Evolutionary conservation across 1,140 invertebrate genomes (phyloP).

Genomic region (Reticulitermes speratus): DNA sequence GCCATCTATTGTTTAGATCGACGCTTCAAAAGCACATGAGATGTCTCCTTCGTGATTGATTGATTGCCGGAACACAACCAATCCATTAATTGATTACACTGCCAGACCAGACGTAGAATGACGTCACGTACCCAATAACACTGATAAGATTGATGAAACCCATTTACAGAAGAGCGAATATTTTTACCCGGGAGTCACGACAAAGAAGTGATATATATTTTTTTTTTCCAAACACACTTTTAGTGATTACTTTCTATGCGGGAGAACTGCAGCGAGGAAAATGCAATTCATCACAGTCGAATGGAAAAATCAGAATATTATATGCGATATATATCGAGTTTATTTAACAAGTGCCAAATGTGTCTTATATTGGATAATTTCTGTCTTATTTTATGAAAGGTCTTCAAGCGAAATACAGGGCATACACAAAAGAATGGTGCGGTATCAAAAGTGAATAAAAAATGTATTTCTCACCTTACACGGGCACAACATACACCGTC

Average conservation of each 20-base stretch:
- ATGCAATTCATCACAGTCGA: not conserved
- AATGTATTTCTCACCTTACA: too few species aligned
- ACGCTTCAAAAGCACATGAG: slow-evolving; percentile 4
- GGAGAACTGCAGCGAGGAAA: not conserved
- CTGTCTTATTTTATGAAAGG: too few species aligned
- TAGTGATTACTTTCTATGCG: not conserved
- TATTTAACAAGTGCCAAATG: too few species aligned
- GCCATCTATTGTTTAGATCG: not conserved
- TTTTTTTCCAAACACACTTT: not conserved
- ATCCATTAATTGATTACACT: slow-evolving; percentile 31
- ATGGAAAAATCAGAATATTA: too few species aligned
- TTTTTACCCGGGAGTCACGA: not conserved
- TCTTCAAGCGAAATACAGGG: too few species aligned
- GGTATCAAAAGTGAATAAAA: too few species aligned
- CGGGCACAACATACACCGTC: too few species aligned
- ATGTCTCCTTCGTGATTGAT: slow-evolving; percentile 22
- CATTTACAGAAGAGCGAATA: not conserved
- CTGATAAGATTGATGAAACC: slow-evolving; percentile 25
- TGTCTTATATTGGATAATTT: too few species aligned
- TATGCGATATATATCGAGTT: too few species aligned
- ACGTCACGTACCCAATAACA: slow-evolving; percentile 26
- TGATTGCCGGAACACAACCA: slow-evolving; percentile 24
- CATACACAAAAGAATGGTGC: too few species aligned
- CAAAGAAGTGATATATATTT: not conserved
- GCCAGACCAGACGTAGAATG: slow-evolving; percentile 19